These are phyloP conservation scores for Megalurothrips usitatus DNA, from an alignment of 2,888 invertebrate species.

Conservation along the genomic window DNA sequence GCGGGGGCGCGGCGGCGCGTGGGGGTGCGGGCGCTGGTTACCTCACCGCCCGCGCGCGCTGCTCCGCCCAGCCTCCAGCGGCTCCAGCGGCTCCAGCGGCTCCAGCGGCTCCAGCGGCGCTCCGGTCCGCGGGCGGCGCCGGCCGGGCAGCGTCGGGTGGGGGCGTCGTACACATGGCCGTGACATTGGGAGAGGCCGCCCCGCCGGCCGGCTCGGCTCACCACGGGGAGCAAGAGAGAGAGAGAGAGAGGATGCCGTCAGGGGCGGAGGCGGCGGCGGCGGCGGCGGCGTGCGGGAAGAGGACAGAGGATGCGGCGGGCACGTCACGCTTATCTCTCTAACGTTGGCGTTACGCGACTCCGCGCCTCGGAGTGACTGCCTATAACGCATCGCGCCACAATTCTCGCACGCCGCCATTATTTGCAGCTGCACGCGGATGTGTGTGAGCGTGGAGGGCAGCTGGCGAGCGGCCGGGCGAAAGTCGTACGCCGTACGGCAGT, in stretches of 20 bases:
- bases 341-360: not conserved
- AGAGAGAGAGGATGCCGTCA: not conserved
- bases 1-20: not conserved
- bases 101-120: too few species aligned
- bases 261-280: not conserved
- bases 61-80: too few species aligned
- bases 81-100: too few species aligned
- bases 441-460: too few species aligned
- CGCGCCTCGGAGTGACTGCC: not conserved
- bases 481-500: too few species aligned
- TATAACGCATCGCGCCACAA: not conserved
- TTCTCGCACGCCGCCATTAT: not conserved
- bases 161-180: constrained; percentile 3
- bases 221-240: not conserved
- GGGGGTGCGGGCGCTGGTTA: not conserved
- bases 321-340: not conserved
- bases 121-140: not conserved
- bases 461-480: too few species aligned
- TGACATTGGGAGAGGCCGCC: constrained; percentile 4
- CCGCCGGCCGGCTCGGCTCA: not conserved
- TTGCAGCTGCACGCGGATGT: too few species aligned
- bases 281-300: not conserved
- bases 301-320: not conserved
- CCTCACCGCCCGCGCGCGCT: not conserved
- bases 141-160: not conserved